These are phyloP conservation scores for Chauna torquata DNA, from an alignment of 2,113 vertebrate genomes.

Conservation along the genomic window DNA sequence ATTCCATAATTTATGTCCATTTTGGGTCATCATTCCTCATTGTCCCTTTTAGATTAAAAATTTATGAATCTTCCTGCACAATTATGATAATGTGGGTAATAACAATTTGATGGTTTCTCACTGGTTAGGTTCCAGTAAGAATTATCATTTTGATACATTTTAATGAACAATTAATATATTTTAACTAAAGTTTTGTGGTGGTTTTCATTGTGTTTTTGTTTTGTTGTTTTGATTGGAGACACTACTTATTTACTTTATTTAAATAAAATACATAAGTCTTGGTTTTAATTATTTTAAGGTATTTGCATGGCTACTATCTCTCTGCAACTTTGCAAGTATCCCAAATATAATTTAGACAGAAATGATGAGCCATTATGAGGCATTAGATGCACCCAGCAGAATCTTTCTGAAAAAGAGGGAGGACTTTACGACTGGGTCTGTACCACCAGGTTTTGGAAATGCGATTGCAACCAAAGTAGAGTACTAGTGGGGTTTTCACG, in stretches of 20 bases:
- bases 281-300: neutral
- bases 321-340: neutral
- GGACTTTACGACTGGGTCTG: neutral
- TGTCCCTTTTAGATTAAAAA: neutral
- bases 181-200: accelerated
- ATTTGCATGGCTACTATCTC: neutral
- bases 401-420: neutral
- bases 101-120: neutral
- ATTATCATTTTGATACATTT: neutral
- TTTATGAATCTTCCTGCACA: neutral
- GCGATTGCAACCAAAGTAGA: neutral
- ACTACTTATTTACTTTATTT: neutral
- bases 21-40: neutral
- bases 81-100: neutral
- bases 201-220: neutral
- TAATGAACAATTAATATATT: no score
- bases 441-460: neutral
- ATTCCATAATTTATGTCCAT: neutral
- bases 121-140: neutral
- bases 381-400: neutral
- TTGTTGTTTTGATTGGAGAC: neutral
- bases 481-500: neutral
- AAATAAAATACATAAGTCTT: neutral
- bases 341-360: neutral
- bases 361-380: accelerated